Percentiles rank a stretch among this genome's conserved stretches.
phyloP scores from a whole-genome alignment of 2,797 vertebrate species.

The Hipposideros larvatus region DNA sequence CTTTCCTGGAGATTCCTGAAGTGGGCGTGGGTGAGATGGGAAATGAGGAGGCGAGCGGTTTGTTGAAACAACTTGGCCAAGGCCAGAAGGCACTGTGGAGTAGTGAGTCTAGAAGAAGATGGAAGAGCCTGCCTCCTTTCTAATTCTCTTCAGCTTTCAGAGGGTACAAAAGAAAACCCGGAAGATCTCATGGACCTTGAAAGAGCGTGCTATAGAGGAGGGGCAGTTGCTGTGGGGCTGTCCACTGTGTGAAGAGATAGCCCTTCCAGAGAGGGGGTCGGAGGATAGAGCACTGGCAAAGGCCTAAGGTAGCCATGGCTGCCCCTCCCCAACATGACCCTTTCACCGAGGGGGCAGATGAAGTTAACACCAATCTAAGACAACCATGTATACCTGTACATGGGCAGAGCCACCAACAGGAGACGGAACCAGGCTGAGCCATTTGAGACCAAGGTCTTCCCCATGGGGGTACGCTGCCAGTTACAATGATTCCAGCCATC shows the following conservation, averaged over 20 bases:
- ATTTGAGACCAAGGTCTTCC: neutral
- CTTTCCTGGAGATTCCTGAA: neutral
- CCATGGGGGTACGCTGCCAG: no score
- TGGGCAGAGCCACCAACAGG: neutral
- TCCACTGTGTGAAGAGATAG: neutral
- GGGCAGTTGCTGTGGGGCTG: neutral
- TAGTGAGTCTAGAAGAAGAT: neutral
- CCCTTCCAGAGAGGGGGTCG: neutral
- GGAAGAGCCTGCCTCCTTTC: rapidly evolving
- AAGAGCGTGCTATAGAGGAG: neutral
- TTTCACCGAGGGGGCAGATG: neutral
- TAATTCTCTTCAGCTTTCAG: neutral
- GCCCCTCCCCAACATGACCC: neutral
- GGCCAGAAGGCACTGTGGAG: neutral
- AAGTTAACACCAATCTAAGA: neutral
- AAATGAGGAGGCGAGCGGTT: neutral
- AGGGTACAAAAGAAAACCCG: neutral
- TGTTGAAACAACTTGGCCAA: neutral
- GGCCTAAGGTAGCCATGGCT: neutral
- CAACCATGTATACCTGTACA: rapidly evolving
- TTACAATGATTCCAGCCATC: neutral
- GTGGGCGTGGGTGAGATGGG: neutral
- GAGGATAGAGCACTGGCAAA: no score
- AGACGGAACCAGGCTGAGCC: neutral
- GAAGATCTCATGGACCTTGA: neutral